Evolutionary conservation across 2,888 invertebrate genomes (phyloP), one percentile per base, ranked within the genome.

Genomic region (Eretmocerus hayati): DNA sequence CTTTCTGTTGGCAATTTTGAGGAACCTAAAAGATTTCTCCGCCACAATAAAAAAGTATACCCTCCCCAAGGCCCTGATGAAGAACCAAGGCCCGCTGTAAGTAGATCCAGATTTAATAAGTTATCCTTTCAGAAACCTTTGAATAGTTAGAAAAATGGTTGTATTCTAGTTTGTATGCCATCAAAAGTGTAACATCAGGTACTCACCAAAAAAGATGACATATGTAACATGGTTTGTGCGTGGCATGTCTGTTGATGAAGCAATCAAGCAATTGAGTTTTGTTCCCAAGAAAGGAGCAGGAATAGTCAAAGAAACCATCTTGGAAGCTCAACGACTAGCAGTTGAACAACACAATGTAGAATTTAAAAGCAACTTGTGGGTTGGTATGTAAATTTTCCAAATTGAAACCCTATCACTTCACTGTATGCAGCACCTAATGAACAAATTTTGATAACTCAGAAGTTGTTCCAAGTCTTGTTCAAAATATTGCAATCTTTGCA

Each of bases 161-260:
- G 30, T 30, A 9, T 78, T 81, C 52, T 72, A 94, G 94, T 94
- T 81, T 75, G 80, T 95, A 1, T 92, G 91, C 59, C 92, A 95
- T 72, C 80, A 84, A 75, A 83, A 85, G 63, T 73, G 78, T 15
- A 87, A 92, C 65, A 80, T 96, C 37, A 91, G 91, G 73, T 93
- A 94, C 67, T 90, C 90, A 63, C 87, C 87, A 1, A 83, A 87
- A 65, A 96, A 93, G 69, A 82, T 96, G 81, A 94, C 92, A 91
- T 94, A 93, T 60, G 79, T 93, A 36, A 90, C 94, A 3, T 75
- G 78, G 58, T 78, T 95, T 65, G 81, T 96, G 2, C 79, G 95
- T 61, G 96, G 96, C 13, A 85, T 95, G 87, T 77, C 86, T 15
- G 85, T 95, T 2, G 95, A 96, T 72, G 95, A 96, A 74, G 96